phyloP scores from a whole-genome alignment of 2,888 invertebrate species.

The Aporophyla lueneburgensis region DNA sequence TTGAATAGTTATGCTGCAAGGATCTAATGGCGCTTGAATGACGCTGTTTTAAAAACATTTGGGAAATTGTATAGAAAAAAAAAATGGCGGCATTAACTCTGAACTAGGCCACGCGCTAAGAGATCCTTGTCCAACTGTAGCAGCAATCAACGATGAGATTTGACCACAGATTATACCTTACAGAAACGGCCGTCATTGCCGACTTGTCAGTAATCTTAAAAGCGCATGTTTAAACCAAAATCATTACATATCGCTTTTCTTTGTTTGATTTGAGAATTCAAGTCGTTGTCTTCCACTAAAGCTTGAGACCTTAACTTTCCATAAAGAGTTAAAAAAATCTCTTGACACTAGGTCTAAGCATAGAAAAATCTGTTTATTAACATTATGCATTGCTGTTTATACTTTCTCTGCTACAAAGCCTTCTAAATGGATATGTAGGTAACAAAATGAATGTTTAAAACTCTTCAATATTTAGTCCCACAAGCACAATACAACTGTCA shows the following conservation, averaged over 20 bases:
- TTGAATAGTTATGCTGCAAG: neutral
- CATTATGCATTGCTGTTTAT: slow-evolving; percentile 11
- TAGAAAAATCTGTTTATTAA: neutral
- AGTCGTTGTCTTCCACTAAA: neutral
- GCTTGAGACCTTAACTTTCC: neutral
- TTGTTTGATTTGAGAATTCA: neutral
- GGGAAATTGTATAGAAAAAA: neutral
- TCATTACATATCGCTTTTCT: neutral
- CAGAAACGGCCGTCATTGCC: neutral
- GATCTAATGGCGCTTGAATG: neutral
- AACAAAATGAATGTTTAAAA: slow-evolving; percentile 20
- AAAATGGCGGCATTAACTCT: neutral
- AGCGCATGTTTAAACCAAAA: slow-evolving; percentile 8
- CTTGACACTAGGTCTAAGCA: neutral
- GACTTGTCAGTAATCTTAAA: neutral
- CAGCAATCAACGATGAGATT: neutral
- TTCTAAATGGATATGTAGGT: neutral
- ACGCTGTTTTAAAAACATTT: neutral
- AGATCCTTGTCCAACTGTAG: neutral
- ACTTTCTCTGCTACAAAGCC: neutral
- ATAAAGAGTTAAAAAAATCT: neutral
- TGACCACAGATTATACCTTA: neutral
- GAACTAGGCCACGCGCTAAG: neutral
- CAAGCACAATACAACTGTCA: neutral
- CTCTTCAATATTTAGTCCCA: neutral